phyloP scores from a whole-genome alignment of 2,888 invertebrate genomes.

The Notodonta ziczac region DNA sequence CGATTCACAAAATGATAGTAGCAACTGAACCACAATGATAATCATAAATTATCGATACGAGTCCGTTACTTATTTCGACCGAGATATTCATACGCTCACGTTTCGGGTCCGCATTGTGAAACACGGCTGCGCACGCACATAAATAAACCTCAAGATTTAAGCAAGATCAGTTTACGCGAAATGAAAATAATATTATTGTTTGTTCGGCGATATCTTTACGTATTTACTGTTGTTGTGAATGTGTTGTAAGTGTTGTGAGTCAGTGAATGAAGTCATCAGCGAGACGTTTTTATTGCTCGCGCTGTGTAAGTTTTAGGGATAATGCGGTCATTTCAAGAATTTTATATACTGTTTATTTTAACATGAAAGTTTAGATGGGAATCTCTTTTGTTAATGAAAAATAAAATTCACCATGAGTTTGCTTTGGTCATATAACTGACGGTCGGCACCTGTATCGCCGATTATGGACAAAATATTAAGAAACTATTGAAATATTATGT shows the following conservation, averaged over 20 bases:
- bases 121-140: constrained; percentile 57
- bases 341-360: constrained; percentile 3
- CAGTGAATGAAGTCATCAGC: constrained; percentile 8
- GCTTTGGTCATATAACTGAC: no score
- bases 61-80: constrained; percentile 63
- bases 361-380: not conserved
- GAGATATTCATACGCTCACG: constrained; percentile 33
- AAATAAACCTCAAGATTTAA: constrained; percentile 54
- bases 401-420: no score
- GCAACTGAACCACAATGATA: constrained; percentile 37
- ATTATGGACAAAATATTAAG: no score
- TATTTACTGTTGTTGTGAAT: constrained; percentile 8
- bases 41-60: constrained; percentile 59
- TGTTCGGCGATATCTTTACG: constrained; percentile 4
- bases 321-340: constrained; percentile 1
- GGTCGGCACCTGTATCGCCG: no score
- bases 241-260: constrained; percentile 8
- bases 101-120: constrained; percentile 58
- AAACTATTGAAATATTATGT: no score
- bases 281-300: constrained; percentile 7
- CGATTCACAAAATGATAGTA: constrained; percentile 23
- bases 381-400: not conserved
- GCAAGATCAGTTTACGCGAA: constrained; percentile 55
- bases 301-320: constrained; percentile 5
- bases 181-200: constrained; percentile 27